Conservation (phyloP, 2,113 vertebrate species). For the Oostethus manadensis region DNA sequence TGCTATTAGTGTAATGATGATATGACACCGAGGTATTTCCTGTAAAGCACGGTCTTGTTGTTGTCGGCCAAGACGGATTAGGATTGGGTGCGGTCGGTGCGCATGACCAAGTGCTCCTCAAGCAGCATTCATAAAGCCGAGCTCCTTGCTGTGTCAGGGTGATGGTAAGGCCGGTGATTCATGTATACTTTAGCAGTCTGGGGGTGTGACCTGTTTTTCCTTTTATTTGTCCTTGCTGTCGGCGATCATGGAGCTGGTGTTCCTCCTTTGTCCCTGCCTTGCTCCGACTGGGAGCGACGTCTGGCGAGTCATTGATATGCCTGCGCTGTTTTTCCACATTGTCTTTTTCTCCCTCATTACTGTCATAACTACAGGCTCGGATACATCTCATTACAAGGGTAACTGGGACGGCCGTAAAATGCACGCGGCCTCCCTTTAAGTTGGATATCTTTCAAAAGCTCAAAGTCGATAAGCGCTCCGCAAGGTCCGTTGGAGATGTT, state of each 20-base stretch:
- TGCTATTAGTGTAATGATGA: conserved; percentile 77
- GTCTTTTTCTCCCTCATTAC: conserved; percentile 84
- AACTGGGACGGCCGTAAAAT: conserved; percentile 88
- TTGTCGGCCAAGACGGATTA: conserved; percentile 78
- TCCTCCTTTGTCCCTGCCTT: conserved; percentile 39
- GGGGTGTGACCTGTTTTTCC: conserved; percentile 59
- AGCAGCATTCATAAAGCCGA: conserved; percentile 70
- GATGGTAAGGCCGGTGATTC: conserved; percentile 76
- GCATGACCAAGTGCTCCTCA: conserved; percentile 72
- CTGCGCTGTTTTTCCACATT: conserved; percentile 82
- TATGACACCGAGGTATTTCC: conserved; percentile 73
- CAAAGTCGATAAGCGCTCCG: conserved; percentile 42
- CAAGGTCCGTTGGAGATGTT: conserved; percentile 59
- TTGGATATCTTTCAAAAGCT: conserved; percentile 75
- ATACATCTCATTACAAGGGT: conserved; percentile 89
- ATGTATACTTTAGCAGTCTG: conserved; percentile 74
- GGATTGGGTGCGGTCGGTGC: conserved; percentile 70
- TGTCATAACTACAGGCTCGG: conserved; percentile 82
- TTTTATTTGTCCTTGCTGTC: conserved; percentile 70
- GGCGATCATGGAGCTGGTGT: conserved; percentile 37
- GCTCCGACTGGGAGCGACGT: conserved; percentile 60
- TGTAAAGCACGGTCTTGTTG: conserved; percentile 77
- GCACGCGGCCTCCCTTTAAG: conserved; percentile 68
- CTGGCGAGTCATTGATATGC: conserved; percentile 83
- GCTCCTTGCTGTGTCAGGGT: conserved; percentile 66